Evolutionary conservation across 1,140 invertebrate genomes (phyloP).

Genomic region (Drosophila ercepeae): DNA sequence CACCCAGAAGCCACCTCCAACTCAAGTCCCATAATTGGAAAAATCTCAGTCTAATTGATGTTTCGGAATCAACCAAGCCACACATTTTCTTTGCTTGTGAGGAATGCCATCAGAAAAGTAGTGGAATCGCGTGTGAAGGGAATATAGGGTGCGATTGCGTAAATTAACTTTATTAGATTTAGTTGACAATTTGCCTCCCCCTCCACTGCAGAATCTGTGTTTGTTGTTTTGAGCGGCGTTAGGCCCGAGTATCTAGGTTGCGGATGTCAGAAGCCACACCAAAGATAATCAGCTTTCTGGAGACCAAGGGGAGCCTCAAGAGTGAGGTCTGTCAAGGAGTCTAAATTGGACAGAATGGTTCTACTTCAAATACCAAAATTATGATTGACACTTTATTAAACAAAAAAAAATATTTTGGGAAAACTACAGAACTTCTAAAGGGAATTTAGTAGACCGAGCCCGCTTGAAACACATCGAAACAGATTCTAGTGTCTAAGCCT

Average conservation of each 20-base stretch:
- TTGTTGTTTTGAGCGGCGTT: neutral
- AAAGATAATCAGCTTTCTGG: neutral
- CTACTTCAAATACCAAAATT: neutral
- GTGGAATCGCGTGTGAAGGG: too few relatives aligned
- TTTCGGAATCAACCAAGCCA: too few relatives aligned
- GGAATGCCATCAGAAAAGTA: too few relatives aligned
- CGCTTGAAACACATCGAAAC: neutral
- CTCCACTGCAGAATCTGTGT: neutral
- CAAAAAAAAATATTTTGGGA: neutral
- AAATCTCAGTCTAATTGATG: too few relatives aligned
- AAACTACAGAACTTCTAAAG: conserved; percentile 54
- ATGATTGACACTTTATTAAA: conserved; percentile 13
- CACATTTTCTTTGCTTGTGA: too few relatives aligned
- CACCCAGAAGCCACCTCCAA: too few relatives aligned
- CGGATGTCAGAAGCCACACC: neutral
- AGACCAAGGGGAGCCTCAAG: neutral
- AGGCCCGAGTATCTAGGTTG: conserved; percentile 17
- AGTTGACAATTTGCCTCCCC: conserved; percentile 61
- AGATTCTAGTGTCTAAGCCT: neutral
- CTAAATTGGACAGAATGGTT: neutral
- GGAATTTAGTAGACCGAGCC: conserved; percentile 42
- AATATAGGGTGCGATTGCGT: conserved; percentile 48
- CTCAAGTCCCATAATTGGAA: too few relatives aligned
- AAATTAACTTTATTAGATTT: conserved; percentile 81
- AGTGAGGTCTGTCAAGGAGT: neutral